Evolutionary conservation across 23 tunicate species (phyloP).

Genomic region (Trididemnum clinides): DNA sequence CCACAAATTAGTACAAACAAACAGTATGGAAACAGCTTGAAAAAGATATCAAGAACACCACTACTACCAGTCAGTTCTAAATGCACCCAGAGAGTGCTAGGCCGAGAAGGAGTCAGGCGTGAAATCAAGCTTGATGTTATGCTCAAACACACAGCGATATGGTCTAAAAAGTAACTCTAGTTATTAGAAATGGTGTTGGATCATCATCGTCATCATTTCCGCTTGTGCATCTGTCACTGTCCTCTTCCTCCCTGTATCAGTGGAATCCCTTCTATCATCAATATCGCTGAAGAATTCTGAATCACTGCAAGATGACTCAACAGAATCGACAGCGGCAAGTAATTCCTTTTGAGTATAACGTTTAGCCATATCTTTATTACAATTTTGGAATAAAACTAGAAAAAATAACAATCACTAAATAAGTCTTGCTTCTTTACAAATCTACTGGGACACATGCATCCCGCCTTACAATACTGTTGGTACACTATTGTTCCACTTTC

Average conservation of each 20-base stretch:
- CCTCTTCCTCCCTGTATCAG: background rate
- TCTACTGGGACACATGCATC: background rate
- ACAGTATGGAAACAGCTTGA: background rate
- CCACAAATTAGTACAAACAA: background rate
- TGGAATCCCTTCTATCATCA: background rate
- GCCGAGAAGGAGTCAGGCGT: background rate
- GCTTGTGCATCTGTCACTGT: background rate
- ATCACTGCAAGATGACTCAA: background rate
- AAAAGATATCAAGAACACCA: background rate
- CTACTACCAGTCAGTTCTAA: background rate
- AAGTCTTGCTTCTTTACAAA: background rate
- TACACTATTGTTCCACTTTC: background rate
- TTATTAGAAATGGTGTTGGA: background rate
- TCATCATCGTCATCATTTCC: background rate
- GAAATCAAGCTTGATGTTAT: background rate
- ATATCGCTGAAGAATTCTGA: background rate
- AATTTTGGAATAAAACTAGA: background rate
- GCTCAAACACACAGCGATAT: background rate
- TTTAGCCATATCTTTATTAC: background rate
- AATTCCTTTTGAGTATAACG: background rate
- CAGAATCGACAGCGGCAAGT: background rate
- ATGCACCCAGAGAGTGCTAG: background rate
- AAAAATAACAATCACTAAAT: background rate
- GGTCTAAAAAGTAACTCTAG: background rate
- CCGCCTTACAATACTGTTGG: background rate